Evolutionary conservation across 2,888 invertebrate species (phyloP).

Genomic region (Pachydiplax longipennis): DNA sequence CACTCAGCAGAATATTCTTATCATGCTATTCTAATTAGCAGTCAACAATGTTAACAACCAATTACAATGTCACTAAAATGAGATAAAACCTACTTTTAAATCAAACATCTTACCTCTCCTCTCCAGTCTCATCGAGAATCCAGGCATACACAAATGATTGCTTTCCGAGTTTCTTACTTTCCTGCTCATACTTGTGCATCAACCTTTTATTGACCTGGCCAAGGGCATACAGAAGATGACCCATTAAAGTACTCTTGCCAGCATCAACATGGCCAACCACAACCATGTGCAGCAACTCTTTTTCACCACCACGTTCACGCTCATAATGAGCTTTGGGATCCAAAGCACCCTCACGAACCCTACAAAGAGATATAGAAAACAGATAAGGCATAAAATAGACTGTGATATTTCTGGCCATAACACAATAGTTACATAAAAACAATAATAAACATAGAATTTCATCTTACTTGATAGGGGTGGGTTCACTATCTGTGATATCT

Average conservation of each 20-base stretch:
- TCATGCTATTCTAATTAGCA: too few species aligned
- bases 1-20: too few species aligned
- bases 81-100: not conserved
- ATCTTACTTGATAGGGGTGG: slow-evolving; percentile 9
- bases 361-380: not conserved
- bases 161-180: slow-evolving; percentile 96
- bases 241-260: slow-evolving; percentile 97
- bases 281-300: slow-evolving; percentile 89
- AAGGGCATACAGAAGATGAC: slow-evolving; percentile 85
- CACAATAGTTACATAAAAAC: not conserved
- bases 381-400: not conserved
- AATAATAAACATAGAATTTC: not conserved
- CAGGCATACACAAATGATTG: slow-evolving; percentile 98
- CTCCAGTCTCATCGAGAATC: slow-evolving; percentile 98
- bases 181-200: slow-evolving; percentile 97
- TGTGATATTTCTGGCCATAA: not conserved
- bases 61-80: not conserved
- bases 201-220: slow-evolving; percentile 86
- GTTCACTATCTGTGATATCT: not conserved
- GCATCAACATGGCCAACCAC: slow-evolving; percentile 97
- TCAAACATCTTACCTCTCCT: slow-evolving; percentile 82
- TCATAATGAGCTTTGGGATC: slow-evolving; percentile 65
- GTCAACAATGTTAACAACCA: too few species aligned
- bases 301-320: slow-evolving; percentile 78
- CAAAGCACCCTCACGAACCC: slow-evolving; percentile 61